Conservation (phyloP, 2,888 invertebrate genomes). For the Patella depressa region DNA sequence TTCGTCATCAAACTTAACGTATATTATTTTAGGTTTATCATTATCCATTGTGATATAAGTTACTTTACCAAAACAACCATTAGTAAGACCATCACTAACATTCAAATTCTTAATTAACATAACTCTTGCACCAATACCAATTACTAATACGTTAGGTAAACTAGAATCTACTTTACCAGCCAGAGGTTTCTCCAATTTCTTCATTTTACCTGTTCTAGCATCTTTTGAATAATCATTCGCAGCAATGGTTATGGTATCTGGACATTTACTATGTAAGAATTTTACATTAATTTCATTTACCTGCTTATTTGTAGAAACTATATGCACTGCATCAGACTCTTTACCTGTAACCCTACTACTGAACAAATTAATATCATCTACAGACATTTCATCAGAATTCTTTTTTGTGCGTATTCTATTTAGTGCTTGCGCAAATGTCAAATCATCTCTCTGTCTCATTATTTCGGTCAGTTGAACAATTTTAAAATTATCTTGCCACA, state of each 20-base stretch:
- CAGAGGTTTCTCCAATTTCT: background rate
- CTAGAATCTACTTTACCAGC: background rate
- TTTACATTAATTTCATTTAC: conserved; percentile 24
- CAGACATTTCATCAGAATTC: conserved; percentile 11
- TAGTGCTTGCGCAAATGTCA: conserved; percentile 23
- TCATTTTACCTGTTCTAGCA: conserved; percentile 26
- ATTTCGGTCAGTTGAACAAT: conserved; percentile 27
- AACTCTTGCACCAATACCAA: conserved; percentile 17
- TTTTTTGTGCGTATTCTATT: conserved; percentile 26
- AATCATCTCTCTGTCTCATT: conserved; percentile 30
- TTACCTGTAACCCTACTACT: conserved; percentile 19
- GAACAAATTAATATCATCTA: conserved; percentile 16
- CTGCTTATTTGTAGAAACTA: conserved; percentile 30
- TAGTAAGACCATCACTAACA: too few species aligned
- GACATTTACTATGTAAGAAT: conserved; percentile 14
- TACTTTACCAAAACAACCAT: conserved; percentile 29
- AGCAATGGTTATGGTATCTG: conserved; percentile 18
- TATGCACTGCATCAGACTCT: conserved; percentile 26
- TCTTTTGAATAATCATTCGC: conserved; percentile 29
- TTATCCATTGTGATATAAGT: background rate
- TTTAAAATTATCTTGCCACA: conserved; percentile 32
- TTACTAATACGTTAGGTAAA: conserved; percentile 9
- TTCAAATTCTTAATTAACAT: background rate
- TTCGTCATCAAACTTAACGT: conserved; percentile 19
- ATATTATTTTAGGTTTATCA: background rate